A percentile compares a stretch with the other conserved stretches of the same genome.
Conservation (phyloP, 2,888 invertebrate genomes). For the Glomeris marginata region DNA sequence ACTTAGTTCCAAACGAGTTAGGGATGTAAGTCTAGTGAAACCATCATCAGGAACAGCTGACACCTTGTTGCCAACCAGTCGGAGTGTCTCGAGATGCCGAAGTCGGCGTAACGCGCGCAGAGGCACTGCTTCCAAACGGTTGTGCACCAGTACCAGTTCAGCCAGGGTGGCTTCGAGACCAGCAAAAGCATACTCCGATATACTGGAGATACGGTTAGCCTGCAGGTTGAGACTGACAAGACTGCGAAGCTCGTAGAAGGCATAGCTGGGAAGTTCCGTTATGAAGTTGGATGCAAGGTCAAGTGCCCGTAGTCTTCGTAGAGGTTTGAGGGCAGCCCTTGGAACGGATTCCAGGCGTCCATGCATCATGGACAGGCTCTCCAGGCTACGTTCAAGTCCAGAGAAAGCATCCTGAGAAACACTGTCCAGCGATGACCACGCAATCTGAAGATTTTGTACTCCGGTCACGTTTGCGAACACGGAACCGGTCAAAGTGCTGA, state of each 20-base stretch:
- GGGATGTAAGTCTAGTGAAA: slow-evolving; percentile 51
- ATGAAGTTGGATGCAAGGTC: slow-evolving; percentile 75
- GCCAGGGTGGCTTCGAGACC: slow-evolving; percentile 60
- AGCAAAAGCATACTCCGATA: slow-evolving; percentile 69
- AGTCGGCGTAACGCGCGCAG: slow-evolving; percentile 61
- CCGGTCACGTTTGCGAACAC: slow-evolving; percentile 30
- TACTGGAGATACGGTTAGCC: slow-evolving; percentile 60
- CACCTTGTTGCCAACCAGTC: slow-evolving; percentile 63
- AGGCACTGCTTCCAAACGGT: slow-evolving; percentile 68
- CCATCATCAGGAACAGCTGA: slow-evolving; percentile 50
- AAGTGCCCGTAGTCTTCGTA: slow-evolving; percentile 56
- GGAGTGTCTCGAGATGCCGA: slow-evolving; percentile 46
- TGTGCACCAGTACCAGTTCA: slow-evolving; percentile 75
- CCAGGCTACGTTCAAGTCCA: slow-evolving; percentile 27
- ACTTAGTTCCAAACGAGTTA: slow-evolving; percentile 66
- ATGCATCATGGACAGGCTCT: slow-evolving; percentile 28
- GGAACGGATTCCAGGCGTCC: slow-evolving; percentile 27
- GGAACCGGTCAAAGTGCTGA: slow-evolving; percentile 49
- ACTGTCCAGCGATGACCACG: slow-evolving; percentile 53
- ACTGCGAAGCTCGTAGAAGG: slow-evolving; percentile 56
- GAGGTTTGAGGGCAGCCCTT: slow-evolving; percentile 29
- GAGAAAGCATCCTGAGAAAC: slow-evolving; percentile 23
- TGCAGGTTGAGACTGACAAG: slow-evolving; percentile 66
- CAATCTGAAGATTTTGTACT: slow-evolving; percentile 29
- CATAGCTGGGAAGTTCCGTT: slow-evolving; percentile 65